Conservation (phyloP, 2,797 vertebrate species). For the Eurystomus glaucurus region DNA sequence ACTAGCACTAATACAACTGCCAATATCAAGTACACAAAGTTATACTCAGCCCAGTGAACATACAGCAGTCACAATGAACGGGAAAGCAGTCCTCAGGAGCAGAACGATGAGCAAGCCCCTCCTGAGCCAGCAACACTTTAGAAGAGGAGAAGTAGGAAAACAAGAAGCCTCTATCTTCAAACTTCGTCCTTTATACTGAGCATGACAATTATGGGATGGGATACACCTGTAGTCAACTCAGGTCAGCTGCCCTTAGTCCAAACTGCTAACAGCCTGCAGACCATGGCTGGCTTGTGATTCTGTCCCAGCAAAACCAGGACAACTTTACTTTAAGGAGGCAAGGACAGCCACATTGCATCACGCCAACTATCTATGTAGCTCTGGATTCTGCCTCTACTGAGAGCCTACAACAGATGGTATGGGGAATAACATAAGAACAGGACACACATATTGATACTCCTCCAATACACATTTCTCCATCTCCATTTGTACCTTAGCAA, state of each 20-base stretch:
- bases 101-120: background rate
- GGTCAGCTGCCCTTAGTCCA: background rate
- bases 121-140: background rate
- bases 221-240: background rate
- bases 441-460: background rate
- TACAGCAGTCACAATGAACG: background rate
- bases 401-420: background rate
- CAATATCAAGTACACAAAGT: background rate
- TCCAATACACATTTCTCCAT: background rate
- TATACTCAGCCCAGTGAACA: background rate
- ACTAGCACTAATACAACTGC: background rate
- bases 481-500: background rate
- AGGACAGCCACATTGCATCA: background rate
- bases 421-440: background rate
- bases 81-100: background rate
- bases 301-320: background rate
- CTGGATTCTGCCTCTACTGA: background rate
- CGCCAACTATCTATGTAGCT: background rate
- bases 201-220: background rate
- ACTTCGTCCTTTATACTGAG: background rate
- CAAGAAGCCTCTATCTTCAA: background rate
- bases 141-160: background rate
- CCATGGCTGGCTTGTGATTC: background rate
- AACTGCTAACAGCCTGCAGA: background rate
- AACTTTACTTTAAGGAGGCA: background rate